Evolutionary conservation across 1,140 invertebrate genomes (phyloP).

Genomic region (fruit fly (Drosophila melanogaster)): DNA sequence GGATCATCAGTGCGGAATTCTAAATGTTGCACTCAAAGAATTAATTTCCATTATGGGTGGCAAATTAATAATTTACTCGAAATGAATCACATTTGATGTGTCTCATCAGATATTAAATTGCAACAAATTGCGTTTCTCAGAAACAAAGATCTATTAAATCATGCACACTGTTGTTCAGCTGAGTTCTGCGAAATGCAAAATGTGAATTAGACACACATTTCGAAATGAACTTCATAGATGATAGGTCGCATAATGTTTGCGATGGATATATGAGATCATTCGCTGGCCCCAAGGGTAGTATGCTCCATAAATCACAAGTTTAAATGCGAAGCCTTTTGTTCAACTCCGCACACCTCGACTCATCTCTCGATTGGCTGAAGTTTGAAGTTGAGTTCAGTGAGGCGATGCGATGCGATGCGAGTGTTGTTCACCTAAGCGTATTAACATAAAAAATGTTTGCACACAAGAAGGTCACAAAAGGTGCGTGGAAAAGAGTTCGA

Average conservation of each 20-base stretch:
- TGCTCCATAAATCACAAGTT: slow-evolving; percentile 62
- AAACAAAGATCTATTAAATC: slow-evolving; percentile 40
- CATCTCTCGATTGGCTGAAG: slow-evolving; percentile 12
- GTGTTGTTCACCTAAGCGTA: slow-evolving; percentile 41
- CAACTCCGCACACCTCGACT: slow-evolving; percentile 15
- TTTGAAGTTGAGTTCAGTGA: slow-evolving; percentile 42
- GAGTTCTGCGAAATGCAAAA: slow-evolving; percentile 13
- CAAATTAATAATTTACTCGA: not conserved
- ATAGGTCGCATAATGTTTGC: slow-evolving; percentile 19
- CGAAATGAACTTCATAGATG: slow-evolving; percentile 24
- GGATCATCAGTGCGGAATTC: not conserved
- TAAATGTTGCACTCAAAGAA: not conserved
- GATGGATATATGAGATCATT: slow-evolving; percentile 87
- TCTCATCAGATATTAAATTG: slow-evolving; percentile 5
- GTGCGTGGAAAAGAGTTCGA: slow-evolving; percentile 2
- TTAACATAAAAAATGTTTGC: slow-evolving; percentile 46
- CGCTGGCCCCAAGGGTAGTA: slow-evolving; percentile 79
- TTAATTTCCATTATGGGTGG: not conserved
- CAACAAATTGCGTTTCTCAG: slow-evolving; percentile 24
- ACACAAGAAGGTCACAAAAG: slow-evolving; percentile 34
- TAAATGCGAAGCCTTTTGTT: slow-evolving; percentile 70
- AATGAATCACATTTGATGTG: slow-evolving; percentile 19
- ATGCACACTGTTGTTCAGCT: slow-evolving; percentile 15
- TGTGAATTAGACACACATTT: slow-evolving; percentile 3
- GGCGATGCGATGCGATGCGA: slow-evolving; percentile 26